Base-by-base conservation (phyloP, 2,797 vertebrate genomes). In the Chelon labrosus region DNA sequence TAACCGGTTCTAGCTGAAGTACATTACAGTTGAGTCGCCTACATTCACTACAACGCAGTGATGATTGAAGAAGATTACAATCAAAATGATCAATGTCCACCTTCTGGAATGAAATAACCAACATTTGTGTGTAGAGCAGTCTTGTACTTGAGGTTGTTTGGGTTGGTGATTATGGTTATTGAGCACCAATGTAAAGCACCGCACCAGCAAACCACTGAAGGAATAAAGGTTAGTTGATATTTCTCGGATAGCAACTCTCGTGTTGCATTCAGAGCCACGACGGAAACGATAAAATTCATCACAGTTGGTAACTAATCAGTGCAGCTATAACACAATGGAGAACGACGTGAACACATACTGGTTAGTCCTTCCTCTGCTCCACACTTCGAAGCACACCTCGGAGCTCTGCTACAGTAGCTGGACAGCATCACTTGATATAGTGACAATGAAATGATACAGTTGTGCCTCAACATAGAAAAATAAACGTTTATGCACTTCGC, bases 181-280 rank as follows among this genome's bases (percentile, higher is more conserved):
- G 73, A 93, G 90, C 92, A 92, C 91, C 91, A 64, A 74, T 82
- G 70, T 67, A 68, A 90, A 92, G 87, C 87, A 91, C 90, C 85
- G 64, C 80, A 85, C 78, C 81, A 78, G 80, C 72, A 82, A 35
- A 89, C 82, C 68, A 82, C 22, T 71, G 46, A 83, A 37, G 59
- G 75, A 85, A 58, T 65, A 35, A 75, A 70, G 25, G 75, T 65
- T 60, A 84, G 73, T 49, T 3, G 42, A 71, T 20, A 38, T 41
- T 80, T 71, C 38, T 56, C 27, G 51, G 65, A 73, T 5, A 22
- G 61, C 47, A 42, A 79, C 49, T 62, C 51, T 35, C 2, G 35
- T 5, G 51, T 61, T 41, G 61, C 51, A 37, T 58, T 50, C 62
- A 8, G 59, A 80, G 42, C 53, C 27, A 27, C 9, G 60, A 47